Evolutionary conservation across 2,888 invertebrate genomes (phyloP).

Genomic region (Heteromyza rotundicornis): DNA sequence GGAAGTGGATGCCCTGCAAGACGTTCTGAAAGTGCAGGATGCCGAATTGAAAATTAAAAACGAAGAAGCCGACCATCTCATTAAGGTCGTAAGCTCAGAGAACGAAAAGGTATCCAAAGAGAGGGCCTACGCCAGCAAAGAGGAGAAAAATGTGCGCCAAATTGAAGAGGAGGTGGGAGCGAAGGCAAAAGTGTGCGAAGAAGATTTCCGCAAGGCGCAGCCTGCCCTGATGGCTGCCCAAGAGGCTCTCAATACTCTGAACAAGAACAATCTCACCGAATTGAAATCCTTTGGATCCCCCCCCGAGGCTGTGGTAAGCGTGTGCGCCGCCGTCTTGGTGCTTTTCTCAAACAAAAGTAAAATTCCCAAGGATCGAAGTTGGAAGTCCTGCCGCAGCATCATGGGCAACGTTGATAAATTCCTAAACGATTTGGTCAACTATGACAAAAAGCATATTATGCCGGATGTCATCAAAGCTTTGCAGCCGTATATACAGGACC

Average conservation of each 20-base stretch:
- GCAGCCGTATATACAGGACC: constrained; percentile 65
- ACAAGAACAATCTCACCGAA: constrained; percentile 93
- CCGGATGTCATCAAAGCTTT: constrained; percentile 85
- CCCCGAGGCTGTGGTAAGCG: constrained; percentile 85
- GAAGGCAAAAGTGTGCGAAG: constrained; percentile 84
- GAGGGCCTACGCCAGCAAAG: constrained; percentile 80
- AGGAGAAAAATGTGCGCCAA: constrained; percentile 87
- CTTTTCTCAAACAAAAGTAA: constrained; percentile 82
- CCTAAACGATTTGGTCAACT: constrained; percentile 79
- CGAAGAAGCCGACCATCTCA: constrained; percentile 86
- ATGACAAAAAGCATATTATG: constrained; percentile 93
- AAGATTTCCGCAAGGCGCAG: constrained; percentile 89
- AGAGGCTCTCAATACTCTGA: constrained; percentile 88
- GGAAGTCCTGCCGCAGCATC: constrained; percentile 89
- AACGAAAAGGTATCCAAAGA: constrained; percentile 90
- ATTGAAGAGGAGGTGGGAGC: constrained; percentile 88
- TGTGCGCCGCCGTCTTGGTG: constrained; percentile 86
- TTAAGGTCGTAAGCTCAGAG: constrained; percentile 85
- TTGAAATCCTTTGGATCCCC: constrained; percentile 93
- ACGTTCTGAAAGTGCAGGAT: constrained; percentile 74
- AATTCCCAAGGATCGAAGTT: constrained; percentile 88
- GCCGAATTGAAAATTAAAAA: constrained; percentile 86
- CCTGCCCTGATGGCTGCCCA: constrained; percentile 89
- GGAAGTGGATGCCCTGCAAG: constrained; percentile 86
- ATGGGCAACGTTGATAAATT: constrained; percentile 93